Percentiles rank a stretch among this genome's conserved stretches.
Evolutionary conservation across 2,797 vertebrate genomes (phyloP).

Genomic region (Sebastes diaconus): DNA sequence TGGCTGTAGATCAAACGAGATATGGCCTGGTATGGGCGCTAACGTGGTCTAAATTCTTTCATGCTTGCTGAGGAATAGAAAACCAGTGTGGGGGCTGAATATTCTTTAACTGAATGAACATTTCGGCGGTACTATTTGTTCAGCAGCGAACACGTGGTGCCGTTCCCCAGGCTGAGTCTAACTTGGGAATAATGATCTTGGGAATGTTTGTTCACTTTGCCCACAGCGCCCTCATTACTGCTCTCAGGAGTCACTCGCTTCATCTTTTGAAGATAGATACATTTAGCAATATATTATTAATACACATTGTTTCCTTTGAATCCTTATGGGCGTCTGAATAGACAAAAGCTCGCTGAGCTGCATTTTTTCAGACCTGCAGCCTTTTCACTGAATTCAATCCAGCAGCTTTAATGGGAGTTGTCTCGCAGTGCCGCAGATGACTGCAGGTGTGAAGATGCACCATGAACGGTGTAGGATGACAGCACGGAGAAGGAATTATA

Average conservation of each 20-base stretch:
- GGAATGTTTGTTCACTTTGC: conserved; percentile 71
- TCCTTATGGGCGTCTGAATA: conserved; percentile 36
- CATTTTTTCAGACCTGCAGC: conserved; percentile 37
- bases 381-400: conserved; percentile 35
- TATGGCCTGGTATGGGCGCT: neutral
- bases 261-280: conserved; percentile 62
- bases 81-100: conserved; percentile 12
- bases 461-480: conserved; percentile 17
- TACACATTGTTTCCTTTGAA: conserved; percentile 68
- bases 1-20: conserved; percentile 34
- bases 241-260: conserved; percentile 59
- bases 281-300: conserved; percentile 70
- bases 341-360: conserved; percentile 19
- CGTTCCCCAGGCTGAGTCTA: conserved; percentile 57
- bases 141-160: conserved; percentile 33
- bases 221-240: conserved; percentile 65
- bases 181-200: conserved; percentile 72
- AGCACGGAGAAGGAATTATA: neutral
- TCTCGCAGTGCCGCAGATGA: conserved; percentile 9
- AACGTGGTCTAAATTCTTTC: conserved; percentile 2
- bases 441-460: conserved; percentile 33
- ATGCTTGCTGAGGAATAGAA: conserved; percentile 4
- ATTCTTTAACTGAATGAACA: conserved; percentile 37
- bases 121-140: conserved; percentile 49
- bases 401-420: conserved; percentile 6